These are phyloP conservation scores for Microplitis mediator DNA, from an alignment of 1,140 invertebrate genomes.

Conservation along the genomic window DNA sequence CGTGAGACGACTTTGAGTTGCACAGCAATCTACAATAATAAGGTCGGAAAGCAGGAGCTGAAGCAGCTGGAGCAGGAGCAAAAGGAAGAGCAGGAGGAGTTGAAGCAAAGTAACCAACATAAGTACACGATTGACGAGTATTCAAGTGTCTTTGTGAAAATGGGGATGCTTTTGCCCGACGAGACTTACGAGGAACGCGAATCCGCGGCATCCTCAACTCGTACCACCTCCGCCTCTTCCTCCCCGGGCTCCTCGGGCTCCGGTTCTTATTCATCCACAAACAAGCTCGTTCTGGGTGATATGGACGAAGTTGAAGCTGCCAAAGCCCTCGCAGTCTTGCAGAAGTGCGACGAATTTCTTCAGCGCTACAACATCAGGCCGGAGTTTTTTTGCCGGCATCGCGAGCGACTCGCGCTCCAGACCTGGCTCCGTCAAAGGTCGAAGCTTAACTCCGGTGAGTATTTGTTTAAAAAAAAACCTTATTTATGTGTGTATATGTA, in stretches of 20 bases:
- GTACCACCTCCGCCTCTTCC: conserved; percentile 31
- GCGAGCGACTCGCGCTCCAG: conserved; percentile 63
- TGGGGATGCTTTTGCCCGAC: conserved; percentile 69
- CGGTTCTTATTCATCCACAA: conserved; percentile 27
- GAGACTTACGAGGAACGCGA: conserved; percentile 69
- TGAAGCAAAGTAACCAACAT: neutral
- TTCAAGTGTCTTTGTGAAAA: conserved; percentile 28
- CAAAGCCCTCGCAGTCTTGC: conserved; percentile 63
- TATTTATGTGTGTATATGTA: neutral
- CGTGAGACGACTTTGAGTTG: conserved; percentile 16
- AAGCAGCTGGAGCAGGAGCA: too few species aligned
- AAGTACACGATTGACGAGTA: conserved; percentile 16
- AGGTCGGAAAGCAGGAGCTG: too few species aligned
- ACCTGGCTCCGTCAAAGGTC: conserved; percentile 57
- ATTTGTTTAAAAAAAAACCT: neutral
- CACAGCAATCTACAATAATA: too few species aligned
- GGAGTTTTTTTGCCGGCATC: conserved; percentile 68
- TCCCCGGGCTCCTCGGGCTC: neutral
- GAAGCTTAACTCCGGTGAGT: conserved; percentile 47
- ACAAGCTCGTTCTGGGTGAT: conserved; percentile 38
- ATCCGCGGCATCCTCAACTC: conserved; percentile 32
- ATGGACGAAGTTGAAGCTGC: conserved; percentile 57
- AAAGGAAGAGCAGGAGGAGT: neutral
- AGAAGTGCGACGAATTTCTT: conserved; percentile 69
- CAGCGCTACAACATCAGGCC: conserved; percentile 68